Base-by-base conservation (phyloP, 2,113 vertebrate species). In the Mirza zaza region DNA sequence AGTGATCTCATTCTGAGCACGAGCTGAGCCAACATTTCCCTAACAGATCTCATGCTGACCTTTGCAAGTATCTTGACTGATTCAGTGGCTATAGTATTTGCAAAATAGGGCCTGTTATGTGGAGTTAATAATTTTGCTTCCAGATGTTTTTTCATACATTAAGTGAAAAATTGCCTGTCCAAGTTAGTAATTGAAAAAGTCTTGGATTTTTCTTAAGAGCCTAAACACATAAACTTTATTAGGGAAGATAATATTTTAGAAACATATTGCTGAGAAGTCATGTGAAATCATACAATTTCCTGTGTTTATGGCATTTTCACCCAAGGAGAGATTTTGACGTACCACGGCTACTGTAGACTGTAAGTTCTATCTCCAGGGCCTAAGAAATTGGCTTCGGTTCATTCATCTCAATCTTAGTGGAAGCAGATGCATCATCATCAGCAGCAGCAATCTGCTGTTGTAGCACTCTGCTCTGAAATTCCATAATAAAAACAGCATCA, bases 371-470 rank as follows among this genome's bases (percentile, higher is more conserved):
- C 63, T 98, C 97, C 65, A 98, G 63, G 36, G 61, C 94, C 97
- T 99, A 98, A 32, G 94, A 85, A 48, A 59, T 97, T n/a, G 87
- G 96, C 94, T 98, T 98, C 61, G 97, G 93, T 20, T 98, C 96
- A 0, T 95, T 95, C 63, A 98, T 70, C 93, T 98, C 63, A 0
- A 50, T 77, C 93, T 97, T 70, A 36, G 88, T 96, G 3, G 98
- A 97, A 71, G 90, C 92, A 57, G 95, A 97, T 17, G 98, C 97
- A 21, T 94, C 95, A 25, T 57, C 87, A 50, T 45, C 52, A 32
- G 2, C 20, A 27, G 57, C 29, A 5, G 3, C 14, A 50, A 98
- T 97, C 39, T 98, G 65, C 29, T 59, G 91, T 42, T 96, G 91
- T 5, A 98, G 91, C 29, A 1, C 6, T 15, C 95, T 77, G 45